Conservation (phyloP, 2,797 vertebrate genomes). For the Phrynocephalus forsythii region DNA sequence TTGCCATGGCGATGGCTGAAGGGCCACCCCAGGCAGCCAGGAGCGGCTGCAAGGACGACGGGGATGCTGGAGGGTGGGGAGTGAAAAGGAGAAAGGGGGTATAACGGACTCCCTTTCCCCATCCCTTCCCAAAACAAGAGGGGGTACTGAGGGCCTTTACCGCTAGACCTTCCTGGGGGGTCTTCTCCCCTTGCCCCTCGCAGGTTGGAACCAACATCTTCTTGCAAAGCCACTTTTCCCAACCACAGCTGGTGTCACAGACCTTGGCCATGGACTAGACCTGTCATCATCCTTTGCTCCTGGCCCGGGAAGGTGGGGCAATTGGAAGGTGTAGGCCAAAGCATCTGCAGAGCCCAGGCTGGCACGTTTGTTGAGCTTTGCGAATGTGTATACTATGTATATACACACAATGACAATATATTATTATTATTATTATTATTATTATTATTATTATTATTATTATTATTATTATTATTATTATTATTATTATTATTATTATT, state of each 20-base stretch:
- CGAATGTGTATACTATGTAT: too few relatives aligned
- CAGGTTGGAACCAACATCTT: neutral
- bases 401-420: too few relatives aligned
- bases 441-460: too few relatives aligned
- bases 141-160: too few relatives aligned
- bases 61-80: neutral
- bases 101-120: too few relatives aligned
- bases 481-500: too few relatives aligned
- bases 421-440: too few relatives aligned
- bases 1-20: constrained; percentile 49
- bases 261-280: neutral
- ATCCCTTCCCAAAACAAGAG: neutral
- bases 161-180: too few relatives aligned
- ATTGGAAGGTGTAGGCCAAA: neutral
- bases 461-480: too few relatives aligned
- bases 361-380: neutral
- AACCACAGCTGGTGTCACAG: neutral
- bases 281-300: neutral
- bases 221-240: neutral
- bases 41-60: neutral
- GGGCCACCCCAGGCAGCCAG: constrained; percentile 24
- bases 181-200: neutral
- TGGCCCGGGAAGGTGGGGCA: neutral
- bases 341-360: neutral
- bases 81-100: neutral